Evolutionary conservation across 2,888 invertebrate genomes (phyloP).

Genomic region (Lysandra coridon): DNA sequence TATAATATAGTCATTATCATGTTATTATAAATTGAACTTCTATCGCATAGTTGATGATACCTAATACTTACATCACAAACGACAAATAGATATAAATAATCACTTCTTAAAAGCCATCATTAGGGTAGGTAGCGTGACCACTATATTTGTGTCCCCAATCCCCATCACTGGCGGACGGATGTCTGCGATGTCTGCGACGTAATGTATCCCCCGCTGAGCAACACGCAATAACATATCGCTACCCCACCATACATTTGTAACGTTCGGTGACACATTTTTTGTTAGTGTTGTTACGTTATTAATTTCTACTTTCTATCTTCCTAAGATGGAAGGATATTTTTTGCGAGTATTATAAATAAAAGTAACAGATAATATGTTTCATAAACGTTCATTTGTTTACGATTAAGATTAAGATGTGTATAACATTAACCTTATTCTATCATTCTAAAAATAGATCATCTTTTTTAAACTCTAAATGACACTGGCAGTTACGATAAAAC

Average conservation of each 20-base stretch:
- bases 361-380: neutral
- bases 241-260: neutral
- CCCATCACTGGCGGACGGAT: neutral
- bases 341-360: neutral
- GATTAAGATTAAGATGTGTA: no score
- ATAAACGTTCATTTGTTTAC: no score
- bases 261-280: constrained; percentile 14
- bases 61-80: neutral
- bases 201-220: neutral
- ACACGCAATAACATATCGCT: constrained; percentile 12
- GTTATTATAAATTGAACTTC: no score
- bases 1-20: no score
- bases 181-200: neutral
- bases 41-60: no score
- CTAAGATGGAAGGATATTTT: neutral
- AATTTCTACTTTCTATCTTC: constrained; percentile 4
- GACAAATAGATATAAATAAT: neutral
- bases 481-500: no score
- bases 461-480: no score
- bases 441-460: no score
- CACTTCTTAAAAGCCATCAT: neutral
- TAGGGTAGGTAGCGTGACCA: neutral
- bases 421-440: no score
- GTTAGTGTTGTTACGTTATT: neutral
- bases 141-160: neutral